These are phyloP conservation scores for Grallaria varia DNA, from an alignment of 2,113 vertebrate species.

Conservation along the genomic window DNA sequence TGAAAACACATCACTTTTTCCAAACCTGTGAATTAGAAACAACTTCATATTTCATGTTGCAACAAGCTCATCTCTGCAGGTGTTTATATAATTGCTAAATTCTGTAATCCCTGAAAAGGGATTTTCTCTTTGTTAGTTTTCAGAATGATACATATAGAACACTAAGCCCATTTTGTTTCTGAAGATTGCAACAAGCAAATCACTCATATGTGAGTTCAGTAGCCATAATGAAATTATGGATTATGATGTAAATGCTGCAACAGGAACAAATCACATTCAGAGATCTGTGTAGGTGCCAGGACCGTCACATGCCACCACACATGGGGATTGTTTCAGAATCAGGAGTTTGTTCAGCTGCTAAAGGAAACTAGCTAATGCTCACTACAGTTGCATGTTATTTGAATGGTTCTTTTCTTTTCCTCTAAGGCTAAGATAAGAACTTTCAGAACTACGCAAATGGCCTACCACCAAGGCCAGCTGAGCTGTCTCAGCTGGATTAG, in stretches of 20 bases:
- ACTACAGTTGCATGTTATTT: background rate
- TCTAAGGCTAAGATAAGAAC: background rate
- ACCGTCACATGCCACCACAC: background rate
- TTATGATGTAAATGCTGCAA: background rate
- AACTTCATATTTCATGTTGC: background rate
- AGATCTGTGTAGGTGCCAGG: background rate
- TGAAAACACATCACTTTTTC: background rate
- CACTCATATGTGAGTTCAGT: background rate
- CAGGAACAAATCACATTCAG: background rate
- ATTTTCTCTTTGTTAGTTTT: conserved; percentile 13
- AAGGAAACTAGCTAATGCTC: background rate
- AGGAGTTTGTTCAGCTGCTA: background rate
- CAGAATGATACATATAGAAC: background rate
- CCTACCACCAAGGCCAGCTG: background rate
- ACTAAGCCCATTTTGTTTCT: background rate
- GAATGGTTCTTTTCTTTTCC: background rate
- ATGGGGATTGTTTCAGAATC: background rate
- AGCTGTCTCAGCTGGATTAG: background rate
- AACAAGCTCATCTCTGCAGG: background rate
- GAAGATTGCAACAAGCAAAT: background rate
- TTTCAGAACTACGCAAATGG: background rate
- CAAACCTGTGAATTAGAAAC: background rate
- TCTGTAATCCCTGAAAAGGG: background rate
- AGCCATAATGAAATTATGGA: background rate
- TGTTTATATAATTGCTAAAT: conserved; percentile 26